These are phyloP conservation scores for Epizoanthus rinbou DNA, from an alignment of 92 coral and sea anemone species.

Conservation along the genomic window DNA sequence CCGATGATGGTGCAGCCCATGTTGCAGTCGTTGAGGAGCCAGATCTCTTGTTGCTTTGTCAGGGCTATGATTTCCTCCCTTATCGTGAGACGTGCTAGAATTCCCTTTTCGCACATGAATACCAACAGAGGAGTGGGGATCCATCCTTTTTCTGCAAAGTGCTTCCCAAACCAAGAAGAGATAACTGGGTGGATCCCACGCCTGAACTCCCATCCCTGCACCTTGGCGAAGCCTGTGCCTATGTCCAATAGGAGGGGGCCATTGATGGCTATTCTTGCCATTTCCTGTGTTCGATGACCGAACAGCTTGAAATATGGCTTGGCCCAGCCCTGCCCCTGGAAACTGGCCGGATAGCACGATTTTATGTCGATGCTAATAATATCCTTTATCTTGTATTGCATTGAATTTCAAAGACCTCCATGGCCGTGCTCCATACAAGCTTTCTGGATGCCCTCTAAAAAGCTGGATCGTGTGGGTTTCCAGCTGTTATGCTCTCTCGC, in stretches of 20 bases:
- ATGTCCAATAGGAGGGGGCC: background rate
- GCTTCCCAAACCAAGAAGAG: conserved; percentile 29
- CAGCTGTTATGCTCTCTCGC: conserved; percentile 29
- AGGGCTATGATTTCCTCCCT: conserved; percentile 12
- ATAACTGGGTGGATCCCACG: conserved; percentile 15
- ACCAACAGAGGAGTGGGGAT: background rate
- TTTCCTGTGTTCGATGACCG: conserved; percentile 33
- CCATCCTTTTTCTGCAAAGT: conserved; percentile 33
- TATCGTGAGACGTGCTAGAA: background rate
- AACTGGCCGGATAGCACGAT: conserved; percentile 40
- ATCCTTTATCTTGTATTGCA: conserved; percentile 13
- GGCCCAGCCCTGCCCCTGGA: conserved; percentile 35
- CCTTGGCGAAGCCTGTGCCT: conserved; percentile 2
- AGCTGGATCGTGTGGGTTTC: background rate
- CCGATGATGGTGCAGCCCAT: background rate
- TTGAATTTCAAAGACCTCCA: conserved; percentile 48
- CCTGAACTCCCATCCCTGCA: conserved; percentile 9
- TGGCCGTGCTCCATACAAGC: conserved; percentile 38
- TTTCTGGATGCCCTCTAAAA: conserved; percentile 20
- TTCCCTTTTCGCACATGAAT: background rate
- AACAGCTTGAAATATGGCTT: conserved; percentile 17
- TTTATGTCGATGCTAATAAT: conserved; percentile 39
- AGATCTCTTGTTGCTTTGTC: background rate
- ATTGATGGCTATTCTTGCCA: conserved; percentile 10
- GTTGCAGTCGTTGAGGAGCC: background rate